phyloP scores from a whole-genome alignment of 2,888 invertebrate species.

The Poecilobothrus nobilitatus region DNA sequence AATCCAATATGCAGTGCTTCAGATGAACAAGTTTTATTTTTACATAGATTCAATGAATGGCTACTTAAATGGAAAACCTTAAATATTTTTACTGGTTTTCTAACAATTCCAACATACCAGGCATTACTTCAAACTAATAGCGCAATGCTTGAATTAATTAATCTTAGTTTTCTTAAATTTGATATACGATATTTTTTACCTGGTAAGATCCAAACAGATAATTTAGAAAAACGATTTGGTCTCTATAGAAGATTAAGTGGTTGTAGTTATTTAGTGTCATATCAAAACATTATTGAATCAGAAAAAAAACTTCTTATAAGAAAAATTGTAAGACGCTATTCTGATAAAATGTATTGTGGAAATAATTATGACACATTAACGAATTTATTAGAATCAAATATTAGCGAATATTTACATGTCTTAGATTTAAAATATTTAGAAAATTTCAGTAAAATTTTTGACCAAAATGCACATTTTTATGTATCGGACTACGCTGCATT shows the following conservation, averaged over 20 bases:
- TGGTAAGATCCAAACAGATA: not conserved
- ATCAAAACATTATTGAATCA: not conserved
- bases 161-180: not conserved
- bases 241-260: not conserved
- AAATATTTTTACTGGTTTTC: not conserved
- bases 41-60: not conserved
- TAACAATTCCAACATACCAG: not conserved
- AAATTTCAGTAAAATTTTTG: not conserved
- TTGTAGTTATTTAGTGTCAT: not conserved
- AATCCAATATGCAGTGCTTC: not conserved
- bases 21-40: not conserved
- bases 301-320: conserved; percentile 7
- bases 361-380: not conserved
- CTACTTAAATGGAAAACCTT: not conserved
- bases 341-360: not conserved
- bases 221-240: not conserved
- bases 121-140: not conserved
- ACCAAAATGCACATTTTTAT: not conserved
- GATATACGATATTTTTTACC: not conserved
- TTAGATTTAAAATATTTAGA: conserved; percentile 7
- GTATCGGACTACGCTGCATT: not conserved
- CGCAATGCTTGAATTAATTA: not conserved
- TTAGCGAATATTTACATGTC: not conserved
- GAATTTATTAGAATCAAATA: not conserved
- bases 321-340: not conserved